Conservation (phyloP, 2,888 invertebrate species). For the Myathropa florea region DNA sequence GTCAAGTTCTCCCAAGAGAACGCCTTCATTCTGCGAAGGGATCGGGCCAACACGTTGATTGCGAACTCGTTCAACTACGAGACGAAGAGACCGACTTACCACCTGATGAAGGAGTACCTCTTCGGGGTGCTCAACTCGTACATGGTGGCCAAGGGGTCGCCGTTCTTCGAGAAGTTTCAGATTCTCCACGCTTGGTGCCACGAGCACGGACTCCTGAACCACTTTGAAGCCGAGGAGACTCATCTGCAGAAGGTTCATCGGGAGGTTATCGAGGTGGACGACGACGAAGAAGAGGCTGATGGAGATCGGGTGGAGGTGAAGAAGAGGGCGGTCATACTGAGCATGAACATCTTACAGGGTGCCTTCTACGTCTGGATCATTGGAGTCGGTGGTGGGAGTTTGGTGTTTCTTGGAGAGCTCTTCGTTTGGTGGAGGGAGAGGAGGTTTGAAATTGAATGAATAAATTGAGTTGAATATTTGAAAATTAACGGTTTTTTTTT, state of each 20-base stretch:
- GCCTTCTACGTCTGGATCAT: conserved; percentile 77
- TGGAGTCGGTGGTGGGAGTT: conserved; percentile 73
- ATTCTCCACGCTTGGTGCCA: conserved; percentile 72
- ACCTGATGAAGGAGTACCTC: conserved; percentile 77
- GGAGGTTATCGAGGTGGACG: conserved; percentile 42
- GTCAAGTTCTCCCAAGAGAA: conserved; percentile 36
- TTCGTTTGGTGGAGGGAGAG: conserved; percentile 1
- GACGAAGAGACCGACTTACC: conserved; percentile 75
- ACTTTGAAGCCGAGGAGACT: conserved; percentile 73
- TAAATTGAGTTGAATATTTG: too few relatives aligned
- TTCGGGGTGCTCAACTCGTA: conserved; percentile 74
- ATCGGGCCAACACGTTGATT: conserved; percentile 75
- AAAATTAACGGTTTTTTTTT: neutral
- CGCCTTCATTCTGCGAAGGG: conserved; percentile 75
- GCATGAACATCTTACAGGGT: conserved; percentile 76
- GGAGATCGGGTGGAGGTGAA: neutral
- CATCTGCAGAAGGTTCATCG: conserved; percentile 12
- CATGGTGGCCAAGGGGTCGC: conserved; percentile 74
- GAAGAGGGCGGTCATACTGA: conserved; percentile 74
- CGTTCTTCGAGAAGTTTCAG: conserved; percentile 76
- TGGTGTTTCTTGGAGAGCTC: conserved; percentile 70
- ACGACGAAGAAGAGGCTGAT: conserved; percentile 73
- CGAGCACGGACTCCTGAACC: conserved; percentile 76
- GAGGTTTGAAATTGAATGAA: too few relatives aligned
- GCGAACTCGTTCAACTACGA: conserved; percentile 74